Evolutionary conservation across 2,888 invertebrate genomes (phyloP), one percentile per base, ranked within the genome.

Genomic region (Punctoribates punctum): DNA sequence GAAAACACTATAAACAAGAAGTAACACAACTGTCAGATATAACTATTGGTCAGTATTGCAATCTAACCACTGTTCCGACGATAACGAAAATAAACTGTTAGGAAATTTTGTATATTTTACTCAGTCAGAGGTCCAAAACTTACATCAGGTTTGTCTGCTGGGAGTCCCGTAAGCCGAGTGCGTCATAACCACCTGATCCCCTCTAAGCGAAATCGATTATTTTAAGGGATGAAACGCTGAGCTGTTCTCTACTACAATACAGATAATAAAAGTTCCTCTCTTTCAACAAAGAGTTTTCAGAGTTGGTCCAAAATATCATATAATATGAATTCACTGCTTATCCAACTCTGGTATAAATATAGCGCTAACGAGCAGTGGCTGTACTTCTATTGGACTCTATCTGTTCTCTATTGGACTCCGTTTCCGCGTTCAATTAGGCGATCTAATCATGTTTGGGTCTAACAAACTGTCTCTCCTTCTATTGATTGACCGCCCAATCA

Each of bases 391-490:
- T 11, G 48, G 15, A 48, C 54, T n/a, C 20, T n/a, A n/a, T 25
- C 27, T 27, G 25, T 62, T 27, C 62, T 27, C n/a, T 62, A 62
- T 62, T 62, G 62, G 29, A 29, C 62, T 27, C 27, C 25, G 77
- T 78, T 78, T 78, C 77, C 78, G 77, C 78, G 77, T 78, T 79
- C 79, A 79, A 79, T 79, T 79, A 79, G 79, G 77, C 77, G 48
- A 70, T 73, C 74, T 79, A 79, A 79, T 79, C 77, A 79, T 73
- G 78, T 79, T 77, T 77, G n/a, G 67, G 67, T 34, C n/a, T 11
- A 67, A 67, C 67, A 38, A 67, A 67, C 38, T 20, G 67, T 38
- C 38, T 29, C 20, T 67, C 11, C n/a, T 54, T 65, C n/a, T 67
- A 67, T 67, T 67, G 67, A 67, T 38, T 67, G 67, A 38, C 20